Percentiles rank a stretch among this genome's conserved stretches.
These are phyloP conservation scores for Metopolophium dirhodum DNA, from an alignment of 1,140 invertebrate genomes.

Conservation along the genomic window DNA sequence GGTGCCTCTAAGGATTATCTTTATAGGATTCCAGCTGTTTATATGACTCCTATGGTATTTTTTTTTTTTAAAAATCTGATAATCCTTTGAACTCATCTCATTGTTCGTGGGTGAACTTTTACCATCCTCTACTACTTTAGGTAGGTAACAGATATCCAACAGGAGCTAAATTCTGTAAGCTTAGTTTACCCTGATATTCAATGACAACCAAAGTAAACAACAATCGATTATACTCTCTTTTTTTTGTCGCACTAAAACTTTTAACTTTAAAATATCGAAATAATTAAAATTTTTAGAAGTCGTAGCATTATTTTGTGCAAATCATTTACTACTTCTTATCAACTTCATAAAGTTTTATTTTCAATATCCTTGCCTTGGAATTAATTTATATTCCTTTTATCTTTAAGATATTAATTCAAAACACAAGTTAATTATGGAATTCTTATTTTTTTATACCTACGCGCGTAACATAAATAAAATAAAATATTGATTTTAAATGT, in stretches of 20 bases:
- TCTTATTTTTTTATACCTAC: not conserved
- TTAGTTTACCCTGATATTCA: not conserved
- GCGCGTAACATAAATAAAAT: too few species aligned
- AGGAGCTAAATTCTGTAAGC: not conserved
- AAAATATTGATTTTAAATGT: too few species aligned
- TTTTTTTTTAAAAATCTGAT: slow-evolving; percentile 16
- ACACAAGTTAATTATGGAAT: not conserved
- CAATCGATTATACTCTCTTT: not conserved
- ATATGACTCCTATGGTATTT: slow-evolving; percentile 26
- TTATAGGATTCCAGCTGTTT: slow-evolving; percentile 20
- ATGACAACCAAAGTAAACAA: not conserved
- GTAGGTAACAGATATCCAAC: not conserved
- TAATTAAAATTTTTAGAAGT: not conserved
- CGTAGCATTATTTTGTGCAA: not conserved
- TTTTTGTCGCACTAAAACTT: not conserved
- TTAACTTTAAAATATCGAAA: not conserved
- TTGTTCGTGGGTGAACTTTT: not conserved
- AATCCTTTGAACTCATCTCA: slow-evolving; percentile 27
- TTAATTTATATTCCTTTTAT: too few species aligned
- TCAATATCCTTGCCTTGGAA: too few species aligned
- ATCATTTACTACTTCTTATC: not conserved
- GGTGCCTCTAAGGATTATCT: slow-evolving; percentile 17
- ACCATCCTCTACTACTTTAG: not conserved
- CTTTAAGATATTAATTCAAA: not conserved
- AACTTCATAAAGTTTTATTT: too few species aligned